Evolutionary conservation across 2,113 vertebrate genomes (phyloP).

Genomic region (Oreotrochilus melanogaster): DNA sequence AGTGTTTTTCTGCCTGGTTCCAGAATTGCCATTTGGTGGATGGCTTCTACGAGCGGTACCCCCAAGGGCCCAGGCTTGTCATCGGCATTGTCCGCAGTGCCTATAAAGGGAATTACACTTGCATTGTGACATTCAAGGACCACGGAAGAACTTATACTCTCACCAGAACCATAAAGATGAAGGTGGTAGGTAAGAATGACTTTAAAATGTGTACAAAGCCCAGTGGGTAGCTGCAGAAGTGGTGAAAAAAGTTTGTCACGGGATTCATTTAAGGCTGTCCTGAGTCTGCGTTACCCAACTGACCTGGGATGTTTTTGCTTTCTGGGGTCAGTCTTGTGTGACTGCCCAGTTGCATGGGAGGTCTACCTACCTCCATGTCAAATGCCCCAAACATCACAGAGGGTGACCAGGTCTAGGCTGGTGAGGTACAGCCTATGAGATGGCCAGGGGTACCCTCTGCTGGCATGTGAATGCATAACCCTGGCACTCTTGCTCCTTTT

Average conservation of each 20-base stretch:
- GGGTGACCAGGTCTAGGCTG: not conserved
- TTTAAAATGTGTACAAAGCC: not conserved
- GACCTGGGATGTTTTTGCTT: not conserved
- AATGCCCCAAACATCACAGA: not conserved
- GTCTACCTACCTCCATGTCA: not conserved
- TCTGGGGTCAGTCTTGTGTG: not conserved
- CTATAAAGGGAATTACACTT: constrained; percentile 84
- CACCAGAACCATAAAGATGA: constrained; percentile 84
- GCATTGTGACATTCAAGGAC: constrained; percentile 83
- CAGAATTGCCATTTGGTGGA: constrained; percentile 72
- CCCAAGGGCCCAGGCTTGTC: constrained; percentile 62
- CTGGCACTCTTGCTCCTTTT: not conserved
- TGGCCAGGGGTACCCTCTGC: constrained; percentile 59
- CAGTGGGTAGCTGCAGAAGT: not conserved
- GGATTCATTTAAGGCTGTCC: not conserved
- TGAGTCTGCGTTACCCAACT: not conserved
- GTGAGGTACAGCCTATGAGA: not conserved
- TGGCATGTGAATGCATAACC: constrained; percentile 45
- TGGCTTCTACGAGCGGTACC: constrained; percentile 36
- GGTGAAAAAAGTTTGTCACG: not conserved
- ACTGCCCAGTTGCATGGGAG: not conserved
- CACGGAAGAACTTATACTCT: constrained; percentile 78
- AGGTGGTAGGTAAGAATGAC: constrained; percentile 85
- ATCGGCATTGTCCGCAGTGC: constrained; percentile 66
- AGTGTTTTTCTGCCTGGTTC: constrained; percentile 9